phyloP scores from a whole-genome alignment of 2,113 vertebrate genomes.

The Labeo catla region DNA sequence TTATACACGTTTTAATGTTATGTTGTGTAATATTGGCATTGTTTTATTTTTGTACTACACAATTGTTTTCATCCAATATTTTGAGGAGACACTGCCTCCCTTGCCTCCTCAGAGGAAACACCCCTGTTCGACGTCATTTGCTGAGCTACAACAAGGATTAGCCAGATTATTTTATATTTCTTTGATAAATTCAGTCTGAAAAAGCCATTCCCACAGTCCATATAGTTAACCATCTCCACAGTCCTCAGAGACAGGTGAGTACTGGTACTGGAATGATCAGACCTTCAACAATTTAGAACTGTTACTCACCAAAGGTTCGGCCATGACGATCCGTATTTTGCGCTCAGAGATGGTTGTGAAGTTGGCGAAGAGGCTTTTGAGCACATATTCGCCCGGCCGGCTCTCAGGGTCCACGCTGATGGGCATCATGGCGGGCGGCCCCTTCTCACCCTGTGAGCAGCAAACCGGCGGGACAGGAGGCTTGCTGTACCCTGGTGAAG shows the following conservation, averaged over 20 bases:
- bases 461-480: slow-evolving; percentile 85
- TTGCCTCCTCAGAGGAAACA: too few species aligned
- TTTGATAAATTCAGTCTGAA: not conserved
- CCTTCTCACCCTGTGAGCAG: slow-evolving; percentile 87
- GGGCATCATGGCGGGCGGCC: slow-evolving; percentile 89
- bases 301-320: slow-evolving; percentile 91
- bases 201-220: not conserved
- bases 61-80: too few species aligned
- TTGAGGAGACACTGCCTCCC: too few species aligned
- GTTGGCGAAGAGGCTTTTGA: slow-evolving; percentile 96
- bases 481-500: slow-evolving; percentile 93
- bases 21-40: too few species aligned
- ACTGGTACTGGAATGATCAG: not conserved
- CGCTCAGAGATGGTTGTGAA: slow-evolving; percentile 91
- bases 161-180: not conserved
- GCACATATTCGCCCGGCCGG: slow-evolving; percentile 94
- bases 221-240: not conserved
- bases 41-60: too few species aligned
- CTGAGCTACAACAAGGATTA: not conserved
- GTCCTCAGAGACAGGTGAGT: not conserved
- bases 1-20: too few species aligned
- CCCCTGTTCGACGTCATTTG: too few species aligned
- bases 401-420: slow-evolving; percentile 94
- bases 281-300: not conserved
- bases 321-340: slow-evolving; percentile 97